These are phyloP conservation scores for Neolamprologus variostigma DNA, from an alignment of 2,113 vertebrate species.

Conservation along the genomic window DNA sequence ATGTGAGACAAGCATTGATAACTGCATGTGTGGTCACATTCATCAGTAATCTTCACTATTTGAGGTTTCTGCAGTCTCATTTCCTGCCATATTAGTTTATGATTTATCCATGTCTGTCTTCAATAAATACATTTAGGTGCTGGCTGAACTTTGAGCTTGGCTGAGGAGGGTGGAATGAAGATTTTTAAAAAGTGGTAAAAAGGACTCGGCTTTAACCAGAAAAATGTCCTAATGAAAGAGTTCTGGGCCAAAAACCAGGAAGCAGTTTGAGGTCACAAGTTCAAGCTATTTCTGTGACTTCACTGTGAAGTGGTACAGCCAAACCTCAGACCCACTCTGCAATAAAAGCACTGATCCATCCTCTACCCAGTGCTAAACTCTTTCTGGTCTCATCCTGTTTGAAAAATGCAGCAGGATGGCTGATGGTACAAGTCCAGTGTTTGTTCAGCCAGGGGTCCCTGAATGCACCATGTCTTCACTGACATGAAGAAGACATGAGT, in stretches of 20 bases:
- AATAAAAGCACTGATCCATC: not conserved
- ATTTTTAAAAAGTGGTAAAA: not conserved
- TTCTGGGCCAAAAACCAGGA: not conserved
- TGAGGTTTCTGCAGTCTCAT: not conserved
- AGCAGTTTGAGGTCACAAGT: constrained; percentile 28
- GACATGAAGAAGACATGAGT: not conserved
- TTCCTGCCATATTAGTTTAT: not conserved
- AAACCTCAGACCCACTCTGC: constrained; percentile 13
- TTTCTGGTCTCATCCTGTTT: not conserved
- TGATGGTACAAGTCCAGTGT: not conserved
- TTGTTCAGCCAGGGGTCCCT: not conserved
- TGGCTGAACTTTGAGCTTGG: not conserved
- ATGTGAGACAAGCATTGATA: not conserved
- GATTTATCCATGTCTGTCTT: not conserved
- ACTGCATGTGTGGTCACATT: not conserved
- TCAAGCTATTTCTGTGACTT: constrained; percentile 34
- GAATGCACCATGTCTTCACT: not conserved
- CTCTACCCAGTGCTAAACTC: not conserved
- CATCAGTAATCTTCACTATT: not conserved
- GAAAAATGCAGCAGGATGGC: not conserved
- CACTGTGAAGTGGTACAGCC: not conserved
- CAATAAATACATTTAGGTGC: not conserved
- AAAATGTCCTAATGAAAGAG: constrained; percentile 34
- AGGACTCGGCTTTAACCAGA: not conserved
- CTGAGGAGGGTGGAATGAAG: not conserved